Conservation (phyloP, 2,113 vertebrate species). For the Triplophysa dalaica region DNA sequence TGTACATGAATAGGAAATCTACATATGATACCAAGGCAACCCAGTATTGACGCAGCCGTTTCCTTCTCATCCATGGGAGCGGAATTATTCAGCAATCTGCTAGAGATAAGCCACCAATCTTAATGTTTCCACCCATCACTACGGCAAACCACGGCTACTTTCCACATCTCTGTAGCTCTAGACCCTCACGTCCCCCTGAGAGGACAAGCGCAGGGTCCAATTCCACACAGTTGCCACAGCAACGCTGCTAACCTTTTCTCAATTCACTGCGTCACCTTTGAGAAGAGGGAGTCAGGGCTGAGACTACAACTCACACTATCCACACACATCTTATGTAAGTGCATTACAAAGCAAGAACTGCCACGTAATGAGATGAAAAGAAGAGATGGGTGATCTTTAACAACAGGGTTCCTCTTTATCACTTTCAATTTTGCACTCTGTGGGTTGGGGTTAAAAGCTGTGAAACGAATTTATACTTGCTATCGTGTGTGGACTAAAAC, state of each 20-base stretch:
- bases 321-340: conserved; percentile 13
- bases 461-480: neutral
- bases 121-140: conserved; percentile 4
- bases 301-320: conserved; percentile 10
- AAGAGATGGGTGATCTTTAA: neutral
- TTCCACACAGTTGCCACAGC: conserved; percentile 39
- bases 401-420: neutral
- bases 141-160: neutral
- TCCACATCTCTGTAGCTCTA: neutral
- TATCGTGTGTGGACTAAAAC: neutral
- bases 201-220: conserved; percentile 16
- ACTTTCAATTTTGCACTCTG: neutral
- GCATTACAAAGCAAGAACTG: neutral
- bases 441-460: neutral
- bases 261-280: conserved; percentile 16
- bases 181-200: conserved; percentile 19
- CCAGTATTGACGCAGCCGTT: neutral
- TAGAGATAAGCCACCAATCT: conserved; percentile 20
- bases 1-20: neutral
- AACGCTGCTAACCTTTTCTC: conserved; percentile 34
- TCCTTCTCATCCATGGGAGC: neutral
- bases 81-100: neutral
- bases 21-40: neutral
- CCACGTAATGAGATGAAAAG: neutral
- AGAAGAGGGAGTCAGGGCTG: conserved; percentile 6